These are phyloP conservation scores for Pseudomugil tenellus DNA, from an alignment of 2,797 vertebrate genomes.

Conservation along the genomic window DNA sequence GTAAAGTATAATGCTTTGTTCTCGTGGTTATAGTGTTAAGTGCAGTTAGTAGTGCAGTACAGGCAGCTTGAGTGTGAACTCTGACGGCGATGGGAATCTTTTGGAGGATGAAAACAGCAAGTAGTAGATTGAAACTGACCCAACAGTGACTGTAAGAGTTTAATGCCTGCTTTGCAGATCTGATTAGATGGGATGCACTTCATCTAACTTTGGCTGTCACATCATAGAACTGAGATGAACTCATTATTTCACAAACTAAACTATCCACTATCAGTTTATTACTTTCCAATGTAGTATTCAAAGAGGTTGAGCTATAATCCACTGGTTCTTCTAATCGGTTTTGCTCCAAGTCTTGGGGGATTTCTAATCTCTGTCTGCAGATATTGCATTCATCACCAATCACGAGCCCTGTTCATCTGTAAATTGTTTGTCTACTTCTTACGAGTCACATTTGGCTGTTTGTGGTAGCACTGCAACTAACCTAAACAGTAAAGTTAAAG, in stretches of 20 bases:
- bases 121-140: slow-evolving; percentile 11
- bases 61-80: not conserved
- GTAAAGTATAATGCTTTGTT: not conserved
- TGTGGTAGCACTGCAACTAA: not conserved
- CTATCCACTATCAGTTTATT: not conserved
- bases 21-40: slow-evolving; percentile 10
- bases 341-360: not conserved
- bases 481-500: not conserved
- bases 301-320: not conserved
- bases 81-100: slow-evolving; percentile 20
- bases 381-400: not conserved
- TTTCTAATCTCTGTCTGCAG: not conserved
- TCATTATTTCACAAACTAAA: not conserved
- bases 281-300: not conserved
- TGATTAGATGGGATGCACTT: not conserved
- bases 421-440: not conserved
- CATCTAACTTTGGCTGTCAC: not conserved
- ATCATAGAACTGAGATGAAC: not conserved
- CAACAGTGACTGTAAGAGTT: slow-evolving; percentile 2
- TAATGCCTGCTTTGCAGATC: not conserved
- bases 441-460: not conserved
- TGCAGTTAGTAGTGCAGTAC: not conserved
- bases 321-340: not conserved
- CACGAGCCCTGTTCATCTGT: not conserved
- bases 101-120: not conserved